Base-by-base conservation (phyloP, 2,888 invertebrate genomes). In the Papilio gigon region DNA sequence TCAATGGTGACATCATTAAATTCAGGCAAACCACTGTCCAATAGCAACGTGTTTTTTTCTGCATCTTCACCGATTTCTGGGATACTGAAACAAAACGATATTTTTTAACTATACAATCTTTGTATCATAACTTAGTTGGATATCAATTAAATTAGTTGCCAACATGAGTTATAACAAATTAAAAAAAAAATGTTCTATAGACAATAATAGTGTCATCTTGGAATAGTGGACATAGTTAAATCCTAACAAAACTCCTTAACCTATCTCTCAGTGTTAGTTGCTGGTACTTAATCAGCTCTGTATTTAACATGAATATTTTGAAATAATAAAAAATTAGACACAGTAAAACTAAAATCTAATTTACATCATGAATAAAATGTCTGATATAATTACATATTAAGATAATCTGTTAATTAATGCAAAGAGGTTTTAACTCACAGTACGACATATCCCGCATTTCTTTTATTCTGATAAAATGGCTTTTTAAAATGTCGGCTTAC, bases 51-150 rank as follows among this genome's bases (percentile, higher is more conserved):
- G 84, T 96, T 96, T 76, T 95, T 95, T 64, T 96, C 95, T 11
- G 94, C 93, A 87, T 98, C 97, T 82, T 96, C 96, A 2, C 96
- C 96, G 71, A 96, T 96, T 93, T 96, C 96, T 70, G 96, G 96
- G 72, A 96, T 94, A 72, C 96, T 96, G 85, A 70, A 88, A 86
- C 75, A 74, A 71, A 73, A 37, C 42, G 12, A 65, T 40, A 44
- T 60, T 25, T 56, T 37, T 53, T n/a, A 27, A 53, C 11, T 25
- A 22, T 47, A 25, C 4, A 63, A 74, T 71, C 68, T 63, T 69
- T 71, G 75, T 65, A n/a, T n/a, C n/a, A n/a, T n/a, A n/a, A n/a
- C n/a, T n/a, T n/a, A n/a, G n/a, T n/a, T n/a, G n/a, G n/a, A 40
- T n/a, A 33, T 33, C 6, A 6, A 4, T 33, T 5, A 14, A n/a